Evolutionary conservation across 2,797 vertebrate genomes (phyloP).

Genomic region (Notolepis coatsorum): DNA sequence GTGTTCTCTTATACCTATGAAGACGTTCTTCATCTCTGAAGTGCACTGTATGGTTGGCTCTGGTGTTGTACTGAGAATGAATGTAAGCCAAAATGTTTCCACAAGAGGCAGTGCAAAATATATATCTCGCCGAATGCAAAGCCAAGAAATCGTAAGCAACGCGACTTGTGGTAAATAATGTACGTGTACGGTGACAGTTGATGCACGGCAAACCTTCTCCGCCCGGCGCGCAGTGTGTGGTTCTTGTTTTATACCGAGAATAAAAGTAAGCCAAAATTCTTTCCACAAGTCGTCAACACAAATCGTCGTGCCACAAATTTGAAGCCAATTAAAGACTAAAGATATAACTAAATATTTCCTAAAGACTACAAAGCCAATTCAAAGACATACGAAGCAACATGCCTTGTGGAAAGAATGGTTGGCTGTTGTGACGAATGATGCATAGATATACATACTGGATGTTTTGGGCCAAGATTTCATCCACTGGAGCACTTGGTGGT

Average conservation of each 20-base stretch:
- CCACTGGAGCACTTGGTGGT: slow-evolving; percentile 88
- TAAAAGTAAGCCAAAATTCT: slow-evolving; percentile 10
- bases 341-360: slow-evolving; percentile 3
- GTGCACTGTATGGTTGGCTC: background rate
- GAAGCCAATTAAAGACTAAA: background rate
- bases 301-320: too few relatives aligned
- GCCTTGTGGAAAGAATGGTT: slow-evolving; percentile 40
- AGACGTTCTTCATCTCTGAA: slow-evolving; percentile 8
- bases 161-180: too few relatives aligned
- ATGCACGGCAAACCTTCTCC: too few relatives aligned
- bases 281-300: slow-evolving; percentile 28
- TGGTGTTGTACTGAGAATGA: background rate
- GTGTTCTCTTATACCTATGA: slow-evolving; percentile 19
- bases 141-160: too few relatives aligned
- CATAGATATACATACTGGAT: slow-evolving; percentile 85
- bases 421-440: slow-evolving; percentile 60
- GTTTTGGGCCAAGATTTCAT: slow-evolving; percentile 89
- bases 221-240: too few relatives aligned
- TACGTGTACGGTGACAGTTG: too few relatives aligned
- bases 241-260: background rate
- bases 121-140: too few relatives aligned
- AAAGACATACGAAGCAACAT: slow-evolving; percentile 3
- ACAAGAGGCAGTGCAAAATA: too few relatives aligned
- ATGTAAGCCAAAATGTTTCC: too few relatives aligned
- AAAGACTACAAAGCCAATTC: background rate